Percentiles rank a stretch among this genome's conserved stretches.
phyloP scores from a whole-genome alignment of 1,140 invertebrate species.

The Formica selysi region DNA sequence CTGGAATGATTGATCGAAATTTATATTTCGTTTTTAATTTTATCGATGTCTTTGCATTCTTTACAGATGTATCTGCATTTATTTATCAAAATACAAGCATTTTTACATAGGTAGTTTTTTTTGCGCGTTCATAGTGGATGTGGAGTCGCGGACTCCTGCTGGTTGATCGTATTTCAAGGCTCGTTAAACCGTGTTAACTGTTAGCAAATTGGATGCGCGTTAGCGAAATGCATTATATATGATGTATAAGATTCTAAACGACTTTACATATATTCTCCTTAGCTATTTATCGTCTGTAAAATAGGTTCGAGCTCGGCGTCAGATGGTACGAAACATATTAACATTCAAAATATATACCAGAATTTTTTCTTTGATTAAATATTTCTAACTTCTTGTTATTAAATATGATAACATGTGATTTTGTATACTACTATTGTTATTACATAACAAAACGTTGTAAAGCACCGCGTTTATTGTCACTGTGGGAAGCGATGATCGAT shows the following conservation, averaged over 20 bases:
- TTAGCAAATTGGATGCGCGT: conserved; percentile 14
- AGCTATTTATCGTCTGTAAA: conserved; percentile 43
- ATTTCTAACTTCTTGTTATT: not conserved
- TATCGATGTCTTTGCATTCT: not conserved
- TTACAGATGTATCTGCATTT: conserved; percentile 5
- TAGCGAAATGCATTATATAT: conserved; percentile 25
- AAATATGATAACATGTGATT: not conserved
- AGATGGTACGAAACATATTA: conserved; percentile 15
- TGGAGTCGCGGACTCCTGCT: not conserved
- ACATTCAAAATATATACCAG: not conserved
- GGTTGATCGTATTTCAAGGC: conserved; percentile 47
- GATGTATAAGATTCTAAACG: conserved; percentile 47
- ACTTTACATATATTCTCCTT: conserved; percentile 29
- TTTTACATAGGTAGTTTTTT: conserved; percentile 18
- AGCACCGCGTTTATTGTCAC: conserved; percentile 25
- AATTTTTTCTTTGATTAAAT: not conserved
- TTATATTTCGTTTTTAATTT: conserved; percentile 16
- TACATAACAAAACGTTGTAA: conserved; percentile 17
- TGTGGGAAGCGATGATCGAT: conserved; percentile 35
- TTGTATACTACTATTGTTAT: not conserved
- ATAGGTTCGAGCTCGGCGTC: conserved; percentile 17
- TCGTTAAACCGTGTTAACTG: conserved; percentile 52
- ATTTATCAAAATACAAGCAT: conserved; percentile 12
- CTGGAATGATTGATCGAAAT: conserved; percentile 45
- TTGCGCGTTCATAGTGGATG: not conserved